Percentiles rank a stretch among this genome's conserved stretches.
phyloP scores from a whole-genome alignment of 2,888 invertebrate species.

The Elaeidobius kamerunicus region DNA sequence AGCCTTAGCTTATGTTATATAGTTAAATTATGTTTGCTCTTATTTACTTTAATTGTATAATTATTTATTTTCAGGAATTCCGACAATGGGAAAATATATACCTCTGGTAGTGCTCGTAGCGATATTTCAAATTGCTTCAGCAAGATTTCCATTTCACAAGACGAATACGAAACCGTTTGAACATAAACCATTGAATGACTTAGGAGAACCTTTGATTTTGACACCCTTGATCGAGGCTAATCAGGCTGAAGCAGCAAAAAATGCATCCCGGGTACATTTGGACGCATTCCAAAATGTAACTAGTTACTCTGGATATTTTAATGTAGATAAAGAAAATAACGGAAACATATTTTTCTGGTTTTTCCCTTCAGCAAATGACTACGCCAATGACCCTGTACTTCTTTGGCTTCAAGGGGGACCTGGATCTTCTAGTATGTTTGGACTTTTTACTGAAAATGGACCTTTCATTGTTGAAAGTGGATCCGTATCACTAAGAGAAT shows the following conservation, averaged over 20 bases:
- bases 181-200: slow-evolving; percentile 25
- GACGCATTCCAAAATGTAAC: slow-evolving; percentile 51
- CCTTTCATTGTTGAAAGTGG: slow-evolving; percentile 58
- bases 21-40: too few relatives aligned
- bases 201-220: slow-evolving; percentile 66
- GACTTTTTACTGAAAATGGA: slow-evolving; percentile 52
- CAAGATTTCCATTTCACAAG: slow-evolving; percentile 9
- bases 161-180: slow-evolving; percentile 8
- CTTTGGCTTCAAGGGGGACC: slow-evolving; percentile 84
- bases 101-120: not conserved
- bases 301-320: slow-evolving; percentile 74
- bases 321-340: slow-evolving; percentile 68
- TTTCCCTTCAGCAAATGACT: slow-evolving; percentile 63
- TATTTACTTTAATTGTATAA: too few relatives aligned
- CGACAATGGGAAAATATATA: slow-evolving; percentile 6
- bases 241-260: slow-evolving; percentile 62
- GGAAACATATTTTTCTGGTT: slow-evolving; percentile 89
- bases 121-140: not conserved
- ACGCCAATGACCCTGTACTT: slow-evolving; percentile 62
- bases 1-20: too few relatives aligned
- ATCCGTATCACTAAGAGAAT: slow-evolving; percentile 56
- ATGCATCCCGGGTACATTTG: slow-evolving; percentile 51
- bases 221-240: slow-evolving; percentile 71
- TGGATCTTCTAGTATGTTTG: slow-evolving; percentile 46
- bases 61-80: not conserved